Percentiles rank a stretch among this genome's conserved stretches.
phyloP scores from a whole-genome alignment of 2,888 invertebrate genomes.

The Macrophya alboannulata region DNA sequence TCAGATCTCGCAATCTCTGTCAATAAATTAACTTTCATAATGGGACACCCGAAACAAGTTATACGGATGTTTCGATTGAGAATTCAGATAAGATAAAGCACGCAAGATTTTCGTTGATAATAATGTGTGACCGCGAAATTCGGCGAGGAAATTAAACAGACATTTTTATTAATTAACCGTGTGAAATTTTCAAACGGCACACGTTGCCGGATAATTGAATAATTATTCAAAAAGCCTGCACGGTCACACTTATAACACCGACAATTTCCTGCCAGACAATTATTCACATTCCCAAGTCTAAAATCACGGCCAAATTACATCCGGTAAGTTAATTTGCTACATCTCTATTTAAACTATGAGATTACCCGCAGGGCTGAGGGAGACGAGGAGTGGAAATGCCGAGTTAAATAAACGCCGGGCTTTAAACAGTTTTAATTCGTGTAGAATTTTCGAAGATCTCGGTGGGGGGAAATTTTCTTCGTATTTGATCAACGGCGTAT shows the following conservation, averaged over 20 bases:
- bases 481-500: not conserved
- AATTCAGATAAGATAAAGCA: not conserved
- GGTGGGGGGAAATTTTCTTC: not conserved
- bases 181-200: not conserved
- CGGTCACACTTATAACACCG: not conserved
- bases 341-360: conserved; percentile 11
- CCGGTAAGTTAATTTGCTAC: not conserved
- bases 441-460: not conserved
- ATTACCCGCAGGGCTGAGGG: not conserved
- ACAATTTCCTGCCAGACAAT: not conserved
- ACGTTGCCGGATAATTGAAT: not conserved
- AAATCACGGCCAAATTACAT: conserved; percentile 23
- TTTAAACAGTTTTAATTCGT: not conserved
- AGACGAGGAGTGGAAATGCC: not conserved
- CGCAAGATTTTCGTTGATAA: not conserved
- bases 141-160: no score
- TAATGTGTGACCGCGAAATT: no score
- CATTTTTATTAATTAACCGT: not conserved
- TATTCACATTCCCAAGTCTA: not conserved
- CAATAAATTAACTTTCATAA: not conserved
- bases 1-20: not conserved
- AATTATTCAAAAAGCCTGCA: not conserved
- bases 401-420: not conserved
- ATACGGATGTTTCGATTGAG: not conserved
- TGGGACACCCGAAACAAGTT: not conserved